phyloP scores from a whole-genome alignment of 2,797 vertebrate species.

The Picus viridis region DNA sequence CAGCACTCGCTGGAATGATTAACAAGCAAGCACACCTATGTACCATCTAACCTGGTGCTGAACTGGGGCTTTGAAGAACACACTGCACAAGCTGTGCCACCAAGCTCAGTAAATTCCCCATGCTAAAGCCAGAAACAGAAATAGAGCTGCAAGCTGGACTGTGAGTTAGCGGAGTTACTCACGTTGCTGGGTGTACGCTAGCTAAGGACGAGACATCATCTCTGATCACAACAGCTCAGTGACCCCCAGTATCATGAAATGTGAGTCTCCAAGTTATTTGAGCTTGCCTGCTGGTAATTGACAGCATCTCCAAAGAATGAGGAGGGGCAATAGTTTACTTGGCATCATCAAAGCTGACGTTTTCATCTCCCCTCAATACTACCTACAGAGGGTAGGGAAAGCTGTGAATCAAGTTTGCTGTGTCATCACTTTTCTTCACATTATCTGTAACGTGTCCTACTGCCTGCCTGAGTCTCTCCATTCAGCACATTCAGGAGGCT shows the following conservation, averaged over 20 bases:
- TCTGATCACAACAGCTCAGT: background rate
- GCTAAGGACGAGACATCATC: background rate
- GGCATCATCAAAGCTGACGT: background rate
- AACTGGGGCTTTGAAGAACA: background rate
- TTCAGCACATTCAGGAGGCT: background rate
- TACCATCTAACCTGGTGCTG: background rate
- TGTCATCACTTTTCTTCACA: background rate
- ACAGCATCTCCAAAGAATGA: background rate
- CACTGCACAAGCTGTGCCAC: background rate
- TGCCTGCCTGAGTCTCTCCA: background rate
- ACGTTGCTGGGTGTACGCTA: background rate
- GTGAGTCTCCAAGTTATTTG: background rate
- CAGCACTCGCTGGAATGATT: accelerated
- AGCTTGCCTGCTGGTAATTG: background rate
- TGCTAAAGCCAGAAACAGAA: background rate
- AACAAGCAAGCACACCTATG: background rate
- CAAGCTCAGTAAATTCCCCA: background rate
- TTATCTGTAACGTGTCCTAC: background rate
- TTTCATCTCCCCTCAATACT: background rate
- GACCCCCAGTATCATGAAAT: background rate
- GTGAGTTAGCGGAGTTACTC: accelerated
- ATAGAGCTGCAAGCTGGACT: background rate
- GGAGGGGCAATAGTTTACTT: background rate
- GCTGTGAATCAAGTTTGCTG: background rate
- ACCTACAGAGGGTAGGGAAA: background rate